phyloP scores from a whole-genome alignment of 2,888 invertebrate species.

The Drosophila affinis region DNA sequence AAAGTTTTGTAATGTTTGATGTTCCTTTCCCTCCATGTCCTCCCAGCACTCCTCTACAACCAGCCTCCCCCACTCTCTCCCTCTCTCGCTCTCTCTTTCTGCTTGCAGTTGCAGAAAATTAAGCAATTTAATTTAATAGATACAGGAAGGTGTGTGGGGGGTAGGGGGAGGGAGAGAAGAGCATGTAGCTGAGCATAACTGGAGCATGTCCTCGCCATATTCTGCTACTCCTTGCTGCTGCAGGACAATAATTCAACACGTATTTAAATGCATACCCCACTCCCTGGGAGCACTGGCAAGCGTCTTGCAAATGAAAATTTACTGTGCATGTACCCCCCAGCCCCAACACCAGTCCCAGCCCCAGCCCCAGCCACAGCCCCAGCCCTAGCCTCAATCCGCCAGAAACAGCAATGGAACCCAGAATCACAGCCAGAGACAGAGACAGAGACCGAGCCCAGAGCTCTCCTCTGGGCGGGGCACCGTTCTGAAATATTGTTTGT shows the following conservation, averaged over 20 bases:
- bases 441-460: constrained; percentile 20
- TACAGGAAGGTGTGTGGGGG: constrained; percentile 28
- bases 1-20: constrained; percentile 72
- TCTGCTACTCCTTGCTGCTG: constrained; percentile 39
- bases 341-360: too few species aligned
- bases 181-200: constrained; percentile 17
- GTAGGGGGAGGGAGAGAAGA: neutral
- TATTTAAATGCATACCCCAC: constrained; percentile 70
- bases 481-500: constrained; percentile 47
- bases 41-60: neutral
- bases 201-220: constrained; percentile 43
- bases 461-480: constrained; percentile 1
- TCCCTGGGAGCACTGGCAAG: constrained; percentile 29
- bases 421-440: constrained; percentile 32
- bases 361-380: too few species aligned
- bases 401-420: constrained; percentile 46
- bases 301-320: constrained; percentile 76
- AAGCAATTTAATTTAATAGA: constrained; percentile 78
- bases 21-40: constrained; percentile 22
- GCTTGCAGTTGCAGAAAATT: constrained; percentile 62
- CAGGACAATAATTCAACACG: constrained; percentile 76
- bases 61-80: neutral
- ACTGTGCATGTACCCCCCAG: constrained; percentile 67
- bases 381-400: constrained; percentile 42
- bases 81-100: constrained; percentile 4